Percentiles rank a stretch among this genome's conserved stretches.
phyloP scores from a whole-genome alignment of 2,888 invertebrate species.

The Hetaerina titia region DNA sequence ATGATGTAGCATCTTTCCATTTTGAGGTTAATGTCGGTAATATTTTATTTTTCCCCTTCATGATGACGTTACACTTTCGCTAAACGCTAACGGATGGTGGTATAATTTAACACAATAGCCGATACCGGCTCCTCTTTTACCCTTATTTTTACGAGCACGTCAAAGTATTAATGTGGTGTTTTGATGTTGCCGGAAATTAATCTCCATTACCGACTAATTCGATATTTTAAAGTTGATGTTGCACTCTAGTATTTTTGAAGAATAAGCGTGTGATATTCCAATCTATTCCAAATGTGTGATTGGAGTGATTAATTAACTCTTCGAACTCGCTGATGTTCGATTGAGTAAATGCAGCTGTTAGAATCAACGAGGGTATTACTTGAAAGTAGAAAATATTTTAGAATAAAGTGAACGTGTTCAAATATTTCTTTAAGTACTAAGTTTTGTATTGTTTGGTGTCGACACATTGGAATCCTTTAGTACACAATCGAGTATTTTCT shows the following conservation, averaged over 20 bases:
- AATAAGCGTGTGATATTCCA: not conserved
- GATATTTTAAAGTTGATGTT: not conserved
- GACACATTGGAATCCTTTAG: no score
- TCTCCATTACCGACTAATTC: not conserved
- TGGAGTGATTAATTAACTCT: no score
- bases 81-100: not conserved
- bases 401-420: no score
- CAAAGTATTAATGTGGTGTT: not conserved
- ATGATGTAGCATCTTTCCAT: conserved; percentile 31
- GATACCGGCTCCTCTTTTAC: not conserved
- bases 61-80: not conserved
- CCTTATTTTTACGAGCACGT: not conserved
- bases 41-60: not conserved
- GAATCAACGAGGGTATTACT: no score
- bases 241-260: not conserved
- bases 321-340: no score
- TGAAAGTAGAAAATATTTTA: no score
- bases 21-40: not conserved
- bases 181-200: not conserved
- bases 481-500: no score
- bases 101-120: not conserved
- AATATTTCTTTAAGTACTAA: no score
- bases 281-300: not conserved
- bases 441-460: no score
- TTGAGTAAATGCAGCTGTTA: no score